These are phyloP conservation scores for Chironomus striatipennis DNA, from an alignment of 1,140 invertebrate species.

Conservation along the genomic window DNA sequence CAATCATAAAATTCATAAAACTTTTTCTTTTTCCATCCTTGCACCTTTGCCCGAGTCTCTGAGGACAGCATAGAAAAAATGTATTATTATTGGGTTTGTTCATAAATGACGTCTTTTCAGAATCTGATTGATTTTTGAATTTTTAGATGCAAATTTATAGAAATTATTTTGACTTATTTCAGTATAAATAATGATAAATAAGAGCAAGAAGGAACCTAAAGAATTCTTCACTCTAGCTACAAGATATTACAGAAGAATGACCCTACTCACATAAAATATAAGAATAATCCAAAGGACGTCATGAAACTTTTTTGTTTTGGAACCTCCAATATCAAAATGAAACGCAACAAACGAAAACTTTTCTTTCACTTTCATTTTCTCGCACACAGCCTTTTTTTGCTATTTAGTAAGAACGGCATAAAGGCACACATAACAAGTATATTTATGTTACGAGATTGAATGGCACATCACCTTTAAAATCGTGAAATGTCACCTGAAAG, in stretches of 20 bases:
- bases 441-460: not conserved
- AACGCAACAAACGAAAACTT: constrained; percentile 19
- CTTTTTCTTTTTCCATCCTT: not conserved
- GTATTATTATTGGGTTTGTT: no score
- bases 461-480: constrained; percentile 19
- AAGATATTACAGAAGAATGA: no score
- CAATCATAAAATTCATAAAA: not conserved
- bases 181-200: no score
- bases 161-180: no score
- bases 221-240: no score
- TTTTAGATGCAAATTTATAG: no score
- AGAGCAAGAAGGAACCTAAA: no score
- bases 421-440: not conserved
- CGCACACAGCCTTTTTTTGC: not conserved
- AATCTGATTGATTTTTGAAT: no score
- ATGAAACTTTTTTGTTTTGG: not conserved
- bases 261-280: not conserved
- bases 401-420: not conserved
- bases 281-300: not conserved
- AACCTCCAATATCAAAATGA: not conserved
- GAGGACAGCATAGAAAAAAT: not conserved
- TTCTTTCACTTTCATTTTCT: not conserved
- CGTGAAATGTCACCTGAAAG: not conserved
- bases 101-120: no score
- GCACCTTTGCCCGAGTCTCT: not conserved